These are phyloP conservation scores for Cyphomyrmex costatus DNA, from an alignment of 1,140 invertebrate species.

Conservation along the genomic window DNA sequence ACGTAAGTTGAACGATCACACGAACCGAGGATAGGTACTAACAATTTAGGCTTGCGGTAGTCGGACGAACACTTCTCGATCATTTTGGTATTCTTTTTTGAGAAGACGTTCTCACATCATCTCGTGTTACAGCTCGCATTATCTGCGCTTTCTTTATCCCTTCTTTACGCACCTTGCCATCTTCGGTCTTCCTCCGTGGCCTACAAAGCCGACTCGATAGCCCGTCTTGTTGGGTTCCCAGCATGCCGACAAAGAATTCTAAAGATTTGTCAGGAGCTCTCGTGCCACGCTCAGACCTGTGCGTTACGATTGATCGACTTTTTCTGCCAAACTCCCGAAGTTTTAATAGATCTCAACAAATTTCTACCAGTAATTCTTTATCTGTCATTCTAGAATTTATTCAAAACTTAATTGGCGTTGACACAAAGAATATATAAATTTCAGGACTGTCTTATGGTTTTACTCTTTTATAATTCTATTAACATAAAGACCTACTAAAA, in stretches of 20 bases:
- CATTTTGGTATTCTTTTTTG: slow-evolving; percentile 41
- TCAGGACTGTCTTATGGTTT: not conserved
- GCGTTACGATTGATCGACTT: slow-evolving; percentile 69
- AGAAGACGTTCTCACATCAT: slow-evolving; percentile 72
- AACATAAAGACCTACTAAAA: not conserved
- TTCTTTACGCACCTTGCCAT: slow-evolving; percentile 30
- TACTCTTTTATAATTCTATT: not conserved
- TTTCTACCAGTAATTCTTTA: not conserved
- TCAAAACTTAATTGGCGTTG: slow-evolving; percentile 11
- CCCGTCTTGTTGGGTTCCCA: slow-evolving; percentile 50
- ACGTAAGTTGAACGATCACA: not conserved
- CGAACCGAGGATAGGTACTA: not conserved
- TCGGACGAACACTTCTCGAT: slow-evolving; percentile 41
- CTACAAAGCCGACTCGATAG: slow-evolving; percentile 42
- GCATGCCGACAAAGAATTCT: slow-evolving; percentile 72
- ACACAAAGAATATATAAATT: slow-evolving; percentile 3
- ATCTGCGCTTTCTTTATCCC: slow-evolving; percentile 59
- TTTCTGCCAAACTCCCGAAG: slow-evolving; percentile 36
- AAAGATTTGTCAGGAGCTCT: slow-evolving; percentile 68
- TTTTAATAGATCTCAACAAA: slow-evolving; percentile 39
- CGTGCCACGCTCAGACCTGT: slow-evolving; percentile 42
- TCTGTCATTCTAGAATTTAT: not conserved
- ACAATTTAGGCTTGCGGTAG: not conserved
- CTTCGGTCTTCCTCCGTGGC: slow-evolving; percentile 36
- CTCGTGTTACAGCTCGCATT: slow-evolving; percentile 66